A percentile compares a stretch with the other conserved stretches of the same genome.
phyloP scores from a whole-genome alignment of 2,888 invertebrate genomes.

The Rhingia rostrata region DNA sequence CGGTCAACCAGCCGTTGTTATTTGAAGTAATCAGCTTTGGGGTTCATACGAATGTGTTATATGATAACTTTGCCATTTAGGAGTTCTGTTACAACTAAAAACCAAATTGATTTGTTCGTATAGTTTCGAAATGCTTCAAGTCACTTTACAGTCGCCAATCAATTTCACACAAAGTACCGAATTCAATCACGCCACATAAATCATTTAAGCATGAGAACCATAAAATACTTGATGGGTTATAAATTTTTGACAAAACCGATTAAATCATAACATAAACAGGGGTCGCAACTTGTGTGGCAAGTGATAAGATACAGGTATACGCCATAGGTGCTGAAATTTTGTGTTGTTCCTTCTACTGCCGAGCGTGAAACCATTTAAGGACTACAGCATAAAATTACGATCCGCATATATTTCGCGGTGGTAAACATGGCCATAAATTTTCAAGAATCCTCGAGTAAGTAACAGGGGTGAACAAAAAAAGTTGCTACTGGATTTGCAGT shows the following conservation, averaged over 20 bases:
- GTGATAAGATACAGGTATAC: constrained; percentile 48
- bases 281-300: constrained; percentile 33
- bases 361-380: constrained; percentile 55
- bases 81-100: background rate
- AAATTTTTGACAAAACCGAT: constrained; percentile 51
- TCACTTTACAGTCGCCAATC: background rate
- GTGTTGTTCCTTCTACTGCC: constrained; percentile 19
- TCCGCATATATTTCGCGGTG: constrained; percentile 44
- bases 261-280: constrained; percentile 57
- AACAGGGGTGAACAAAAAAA: constrained; percentile 2
- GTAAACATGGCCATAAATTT: constrained; percentile 64
- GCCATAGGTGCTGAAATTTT: constrained; percentile 13
- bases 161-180: background rate
- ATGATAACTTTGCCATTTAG: background rate
- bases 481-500: constrained; percentile 52
- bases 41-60: background rate
- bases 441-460: constrained; percentile 31
- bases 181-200: constrained; percentile 28
- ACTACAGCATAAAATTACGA: constrained; percentile 45
- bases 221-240: constrained; percentile 43
- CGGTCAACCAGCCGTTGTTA: background rate
- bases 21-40: constrained; percentile 13
- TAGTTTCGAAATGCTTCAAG: background rate
- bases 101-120: background rate
- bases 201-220: constrained; percentile 25